A percentile compares a stretch with the other conserved stretches of the same genome.
phyloP scores from a whole-genome alignment of 2,113 vertebrate species.

The Origma solitaria region DNA sequence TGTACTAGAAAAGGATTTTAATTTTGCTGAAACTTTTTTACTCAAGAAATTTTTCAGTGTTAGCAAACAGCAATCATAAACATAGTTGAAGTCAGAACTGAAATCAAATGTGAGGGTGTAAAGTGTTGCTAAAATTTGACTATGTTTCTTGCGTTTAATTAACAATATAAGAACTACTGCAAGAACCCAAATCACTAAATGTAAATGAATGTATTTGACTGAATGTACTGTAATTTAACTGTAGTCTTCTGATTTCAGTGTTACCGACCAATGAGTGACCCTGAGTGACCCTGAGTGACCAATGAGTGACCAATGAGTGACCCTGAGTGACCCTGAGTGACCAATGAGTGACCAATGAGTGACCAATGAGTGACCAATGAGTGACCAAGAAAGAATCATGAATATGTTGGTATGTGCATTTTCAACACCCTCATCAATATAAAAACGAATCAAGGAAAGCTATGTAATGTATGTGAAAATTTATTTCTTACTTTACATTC shows the following conservation, averaged over 20 bases:
- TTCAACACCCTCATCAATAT: background rate
- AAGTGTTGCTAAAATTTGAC: background rate
- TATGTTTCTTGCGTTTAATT: background rate
- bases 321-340: no score
- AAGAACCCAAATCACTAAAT: background rate
- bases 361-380: no score
- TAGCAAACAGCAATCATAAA: background rate
- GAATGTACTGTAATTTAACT: background rate
- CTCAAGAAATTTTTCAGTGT: background rate
- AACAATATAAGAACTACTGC: background rate
- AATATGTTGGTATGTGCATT: background rate
- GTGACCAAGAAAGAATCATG: background rate
- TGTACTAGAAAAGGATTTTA: background rate
- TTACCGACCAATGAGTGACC: no score
- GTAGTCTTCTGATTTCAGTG: background rate
- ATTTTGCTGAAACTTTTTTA: background rate
- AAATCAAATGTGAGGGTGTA: background rate
- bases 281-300: no score
- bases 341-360: no score
- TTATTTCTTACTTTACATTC: background rate
- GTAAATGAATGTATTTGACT: background rate
- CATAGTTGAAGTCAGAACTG: background rate
- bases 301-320: no score
- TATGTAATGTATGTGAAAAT: background rate
- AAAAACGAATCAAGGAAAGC: background rate